These are phyloP conservation scores for Mylabris sibirica DNA, from an alignment of 2,888 invertebrate genomes.

Conservation along the genomic window DNA sequence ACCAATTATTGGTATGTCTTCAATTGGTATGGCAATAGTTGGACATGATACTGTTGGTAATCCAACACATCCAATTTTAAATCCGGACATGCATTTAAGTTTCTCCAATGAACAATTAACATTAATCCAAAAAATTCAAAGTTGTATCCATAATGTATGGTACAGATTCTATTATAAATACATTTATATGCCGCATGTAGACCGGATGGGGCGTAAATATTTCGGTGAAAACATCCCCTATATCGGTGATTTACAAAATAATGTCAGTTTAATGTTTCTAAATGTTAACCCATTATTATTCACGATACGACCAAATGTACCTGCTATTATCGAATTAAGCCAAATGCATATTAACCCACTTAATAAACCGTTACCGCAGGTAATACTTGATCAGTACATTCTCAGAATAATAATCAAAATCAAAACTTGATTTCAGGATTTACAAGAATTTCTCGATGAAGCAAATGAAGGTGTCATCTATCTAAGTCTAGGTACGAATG, in stretches of 20 bases:
- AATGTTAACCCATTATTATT: slow-evolving; percentile 53
- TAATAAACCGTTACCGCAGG: slow-evolving; percentile 50
- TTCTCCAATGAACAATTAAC: slow-evolving; percentile 17
- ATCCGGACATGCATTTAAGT: slow-evolving; percentile 27
- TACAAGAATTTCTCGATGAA: slow-evolving; percentile 48
- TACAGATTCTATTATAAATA: slow-evolving; percentile 33
- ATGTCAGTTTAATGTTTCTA: slow-evolving; percentile 52
- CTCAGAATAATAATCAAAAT: neutral
- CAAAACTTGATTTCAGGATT: slow-evolving; percentile 43
- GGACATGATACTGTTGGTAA: slow-evolving; percentile 18
- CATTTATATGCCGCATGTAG: slow-evolving; percentile 41
- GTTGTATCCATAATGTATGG: slow-evolving; percentile 31
- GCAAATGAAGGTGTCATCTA: slow-evolving; percentile 51
- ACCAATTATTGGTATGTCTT: slow-evolving; percentile 31
- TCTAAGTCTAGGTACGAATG: slow-evolving; percentile 56
- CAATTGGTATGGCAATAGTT: slow-evolving; percentile 19
- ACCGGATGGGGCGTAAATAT: slow-evolving; percentile 49
- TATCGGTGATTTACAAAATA: slow-evolving; percentile 51
- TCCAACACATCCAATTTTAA: slow-evolving; percentile 8
- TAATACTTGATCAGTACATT: slow-evolving; percentile 35
- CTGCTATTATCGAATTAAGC: slow-evolving; percentile 50
- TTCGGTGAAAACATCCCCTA: slow-evolving; percentile 54
- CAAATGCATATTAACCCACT: slow-evolving; percentile 49
- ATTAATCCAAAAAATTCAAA: slow-evolving; percentile 28
- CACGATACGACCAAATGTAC: slow-evolving; percentile 50